Conservation (phyloP, 2,888 invertebrate genomes). For the Boloria euphrosyne region DNA sequence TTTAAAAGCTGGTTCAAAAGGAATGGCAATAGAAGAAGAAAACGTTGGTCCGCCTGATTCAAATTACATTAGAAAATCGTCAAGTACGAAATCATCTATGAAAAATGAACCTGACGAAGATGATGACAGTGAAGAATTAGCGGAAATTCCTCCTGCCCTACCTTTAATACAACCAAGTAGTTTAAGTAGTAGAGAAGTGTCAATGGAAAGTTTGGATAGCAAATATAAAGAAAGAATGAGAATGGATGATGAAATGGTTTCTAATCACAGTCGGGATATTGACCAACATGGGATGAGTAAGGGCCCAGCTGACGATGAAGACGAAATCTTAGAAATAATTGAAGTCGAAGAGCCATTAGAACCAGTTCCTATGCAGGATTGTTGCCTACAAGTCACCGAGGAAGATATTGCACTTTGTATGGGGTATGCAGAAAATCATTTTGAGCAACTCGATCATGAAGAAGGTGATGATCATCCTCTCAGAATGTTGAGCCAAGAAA, state of each 20-base stretch:
- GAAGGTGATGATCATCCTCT: slow-evolving; percentile 91
- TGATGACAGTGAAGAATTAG: slow-evolving; percentile 90
- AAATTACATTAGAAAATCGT: slow-evolving; percentile 51
- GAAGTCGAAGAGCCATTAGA: slow-evolving; percentile 91
- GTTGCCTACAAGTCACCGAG: slow-evolving; percentile 94
- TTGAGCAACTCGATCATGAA: slow-evolving; percentile 88
- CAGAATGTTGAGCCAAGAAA: slow-evolving; percentile 94
- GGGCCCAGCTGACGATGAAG: slow-evolving; percentile 78
- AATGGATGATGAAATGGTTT: slow-evolving; percentile 80
- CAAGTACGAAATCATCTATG: slow-evolving; percentile 56
- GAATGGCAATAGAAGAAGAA: slow-evolving; percentile 77
- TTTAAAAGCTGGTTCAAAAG: slow-evolving; percentile 79
- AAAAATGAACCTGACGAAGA: slow-evolving; percentile 85
- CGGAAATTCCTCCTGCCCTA: slow-evolving; percentile 90
- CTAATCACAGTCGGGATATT: slow-evolving; percentile 81
- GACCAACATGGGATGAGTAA: slow-evolving; percentile 76
- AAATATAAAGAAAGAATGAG: slow-evolving; percentile 87
- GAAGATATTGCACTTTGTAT: slow-evolving; percentile 95
- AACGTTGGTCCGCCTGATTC: slow-evolving; percentile 69
- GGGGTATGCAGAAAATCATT: slow-evolving; percentile 86
- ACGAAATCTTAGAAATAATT: slow-evolving; percentile 89
- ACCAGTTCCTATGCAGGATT: slow-evolving; percentile 93
- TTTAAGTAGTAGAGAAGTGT: slow-evolving; percentile 90
- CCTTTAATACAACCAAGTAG: slow-evolving; percentile 88
- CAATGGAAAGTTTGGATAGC: slow-evolving; percentile 90